Base-by-base conservation (phyloP, 2,888 invertebrate species). In the Eupithecia exiguata region DNA sequence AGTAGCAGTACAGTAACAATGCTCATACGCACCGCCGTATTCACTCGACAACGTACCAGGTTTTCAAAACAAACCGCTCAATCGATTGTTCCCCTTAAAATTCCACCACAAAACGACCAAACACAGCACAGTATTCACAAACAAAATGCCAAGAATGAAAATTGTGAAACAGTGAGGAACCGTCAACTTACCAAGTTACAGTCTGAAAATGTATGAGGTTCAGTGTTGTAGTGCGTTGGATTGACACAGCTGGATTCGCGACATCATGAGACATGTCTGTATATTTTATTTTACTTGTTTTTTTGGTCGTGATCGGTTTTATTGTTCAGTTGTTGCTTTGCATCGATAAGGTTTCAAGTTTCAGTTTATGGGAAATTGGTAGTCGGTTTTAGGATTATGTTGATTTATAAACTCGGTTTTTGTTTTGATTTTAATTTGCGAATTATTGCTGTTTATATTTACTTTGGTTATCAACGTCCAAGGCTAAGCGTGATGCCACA, bases 1-100 rank as follows among this genome's bases (percentile, higher is more conserved):
- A 75, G 75, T 75, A 69, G 67, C 68, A 61, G 69, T 53, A 67
- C 70, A 38, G 70, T 72, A 72, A 72, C 72, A 75, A 75, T 75
- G 91, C 91, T 85, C 84, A 82, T 80, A 84, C 87, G 88, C 86
- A 84, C 86, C 83, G 84, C 86, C 86, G 82, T 69, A 73, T 69
- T 74, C 71, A 78, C 78, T 84, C 84, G 83, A 79, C 82, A 86
- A 85, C 87, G 87, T 83, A 84, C 78, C 69, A 86, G 89, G 92
- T 92, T 94, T 93, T 92, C 91, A 93, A 91, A 94, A 94, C 93
- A 93, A 88, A 87, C 85, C 87, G 85, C 82, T 79, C 84, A 83
- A 82, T 85, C 92, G 85, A 92, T 94, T 93, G 93, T 93, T 93
- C 85, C 84, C 90, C 90, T 87, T 85, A 88, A 91, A 92, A 92